Evolutionary conservation across 1,140 invertebrate species (phyloP).

Genomic region (Monomorium pharaonis): DNA sequence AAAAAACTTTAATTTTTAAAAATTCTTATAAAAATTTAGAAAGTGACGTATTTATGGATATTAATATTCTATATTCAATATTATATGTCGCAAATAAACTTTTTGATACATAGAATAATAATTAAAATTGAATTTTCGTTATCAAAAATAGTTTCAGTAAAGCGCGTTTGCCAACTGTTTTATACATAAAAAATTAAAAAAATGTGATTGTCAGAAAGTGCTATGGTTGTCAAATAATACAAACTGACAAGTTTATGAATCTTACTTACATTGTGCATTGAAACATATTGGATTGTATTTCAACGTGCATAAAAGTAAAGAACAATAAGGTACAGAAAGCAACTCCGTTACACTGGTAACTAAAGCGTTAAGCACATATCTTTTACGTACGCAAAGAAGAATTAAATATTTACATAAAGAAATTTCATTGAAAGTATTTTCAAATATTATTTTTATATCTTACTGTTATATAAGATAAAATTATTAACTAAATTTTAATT

Average conservation of each 20-base stretch:
- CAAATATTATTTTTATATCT: no score
- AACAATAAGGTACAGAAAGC: constrained; percentile 51
- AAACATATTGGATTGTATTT: constrained; percentile 46
- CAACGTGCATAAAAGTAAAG: constrained; percentile 40
- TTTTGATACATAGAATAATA: constrained; percentile 33
- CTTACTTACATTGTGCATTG: constrained; percentile 22
- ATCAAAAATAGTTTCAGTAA: constrained; percentile 26
- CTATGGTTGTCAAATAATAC: constrained; percentile 37
- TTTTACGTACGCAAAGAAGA: background rate
- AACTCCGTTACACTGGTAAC: constrained; percentile 30
- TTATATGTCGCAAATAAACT: background rate
- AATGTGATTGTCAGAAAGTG: background rate
- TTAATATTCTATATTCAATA: background rate
- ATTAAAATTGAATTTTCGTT: constrained; percentile 31
- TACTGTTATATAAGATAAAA: background rate
- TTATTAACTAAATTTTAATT: constrained; percentile 3
- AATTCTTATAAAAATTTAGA: background rate
- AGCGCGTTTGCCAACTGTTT: constrained; percentile 62
- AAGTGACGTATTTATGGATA: background rate
- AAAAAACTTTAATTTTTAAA: background rate
- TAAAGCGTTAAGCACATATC: background rate
- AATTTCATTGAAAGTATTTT: constrained; percentile 7
- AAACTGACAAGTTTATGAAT: constrained; percentile 43
- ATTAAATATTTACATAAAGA: constrained; percentile 44
- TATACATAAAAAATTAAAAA: constrained; percentile 4